Evolutionary conservation across 2,888 invertebrate genomes (phyloP).

Genomic region (Dyspetes luteomarginatus): DNA sequence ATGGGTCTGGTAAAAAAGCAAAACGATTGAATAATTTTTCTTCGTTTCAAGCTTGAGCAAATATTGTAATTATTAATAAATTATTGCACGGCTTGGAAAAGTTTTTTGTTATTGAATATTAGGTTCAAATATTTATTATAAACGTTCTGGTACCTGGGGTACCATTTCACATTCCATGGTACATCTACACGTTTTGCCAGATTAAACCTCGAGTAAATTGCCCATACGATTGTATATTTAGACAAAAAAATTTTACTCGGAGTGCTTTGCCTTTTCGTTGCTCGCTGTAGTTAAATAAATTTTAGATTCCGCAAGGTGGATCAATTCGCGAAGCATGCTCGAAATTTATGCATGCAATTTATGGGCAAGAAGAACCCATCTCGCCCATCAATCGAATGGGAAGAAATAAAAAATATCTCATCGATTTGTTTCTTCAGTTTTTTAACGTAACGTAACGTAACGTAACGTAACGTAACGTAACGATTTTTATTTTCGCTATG

Average conservation of each 20-base stretch:
- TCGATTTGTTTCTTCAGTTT: neutral
- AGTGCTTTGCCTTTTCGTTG: conserved; percentile 57
- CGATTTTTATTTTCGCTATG: no score
- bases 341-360: conserved; percentile 1
- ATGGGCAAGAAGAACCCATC: no score
- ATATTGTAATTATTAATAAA: no score
- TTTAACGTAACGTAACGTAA: no score
- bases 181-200: conserved; percentile 12
- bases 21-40: conserved; percentile 4
- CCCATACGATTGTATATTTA: conserved; percentile 66
- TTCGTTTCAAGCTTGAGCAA: conserved; percentile 6
- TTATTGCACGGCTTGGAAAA: no score
- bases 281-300: conserved; percentile 65
- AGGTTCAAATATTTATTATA: no score
- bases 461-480: no score
- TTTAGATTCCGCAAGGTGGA: conserved; percentile 39
- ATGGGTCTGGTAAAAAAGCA: no score
- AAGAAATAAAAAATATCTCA: neutral
- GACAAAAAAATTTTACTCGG: conserved; percentile 9
- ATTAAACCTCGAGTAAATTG: no score
- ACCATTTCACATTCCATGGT: neutral
- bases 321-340: conserved; percentile 26
- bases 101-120: no score
- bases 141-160: no score
- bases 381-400: neutral